phyloP scores from a whole-genome alignment of 1,140 invertebrate genomes.

The Aphidius ervi region DNA sequence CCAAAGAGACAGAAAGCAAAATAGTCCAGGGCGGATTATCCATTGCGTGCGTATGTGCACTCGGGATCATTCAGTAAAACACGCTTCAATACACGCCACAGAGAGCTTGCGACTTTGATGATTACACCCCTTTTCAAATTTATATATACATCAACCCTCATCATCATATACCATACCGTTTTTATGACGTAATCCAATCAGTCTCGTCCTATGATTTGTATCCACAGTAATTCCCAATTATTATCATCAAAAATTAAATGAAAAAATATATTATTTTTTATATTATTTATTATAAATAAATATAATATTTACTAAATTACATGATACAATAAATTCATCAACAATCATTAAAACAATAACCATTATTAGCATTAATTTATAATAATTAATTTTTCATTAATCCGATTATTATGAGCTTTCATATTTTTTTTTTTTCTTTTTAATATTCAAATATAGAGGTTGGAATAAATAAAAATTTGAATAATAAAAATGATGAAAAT shows the following conservation, averaged over 20 bases:
- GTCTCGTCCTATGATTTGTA: conserved; percentile 17
- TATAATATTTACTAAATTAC: neutral
- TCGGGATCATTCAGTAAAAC: conserved; percentile 1
- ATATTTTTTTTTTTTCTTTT: too few relatives aligned
- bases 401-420: too few relatives aligned
- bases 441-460: too few relatives aligned
- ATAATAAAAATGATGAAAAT: too few relatives aligned
- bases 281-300: neutral
- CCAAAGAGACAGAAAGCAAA: neutral
- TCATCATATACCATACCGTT: neutral
- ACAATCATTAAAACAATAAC: too few relatives aligned
- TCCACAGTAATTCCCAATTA: conserved; percentile 14
- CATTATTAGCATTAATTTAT: too few relatives aligned
- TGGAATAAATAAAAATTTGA: too few relatives aligned
- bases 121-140: neutral
- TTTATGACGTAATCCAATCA: conserved; percentile 20
- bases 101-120: conserved; percentile 15
- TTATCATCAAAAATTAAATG: neutral
- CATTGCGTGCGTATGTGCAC: conserved; percentile 6
- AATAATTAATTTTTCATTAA: neutral
- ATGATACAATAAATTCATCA: neutral
- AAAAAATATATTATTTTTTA: neutral
- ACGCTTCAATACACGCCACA: conserved; percentile 12
- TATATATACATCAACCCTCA: too few relatives aligned
- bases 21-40: neutral